Evolutionary conservation across 2,888 invertebrate genomes (phyloP), one percentile per base, ranked within the genome.

Genomic region (Dastarcus helophoroides): DNA sequence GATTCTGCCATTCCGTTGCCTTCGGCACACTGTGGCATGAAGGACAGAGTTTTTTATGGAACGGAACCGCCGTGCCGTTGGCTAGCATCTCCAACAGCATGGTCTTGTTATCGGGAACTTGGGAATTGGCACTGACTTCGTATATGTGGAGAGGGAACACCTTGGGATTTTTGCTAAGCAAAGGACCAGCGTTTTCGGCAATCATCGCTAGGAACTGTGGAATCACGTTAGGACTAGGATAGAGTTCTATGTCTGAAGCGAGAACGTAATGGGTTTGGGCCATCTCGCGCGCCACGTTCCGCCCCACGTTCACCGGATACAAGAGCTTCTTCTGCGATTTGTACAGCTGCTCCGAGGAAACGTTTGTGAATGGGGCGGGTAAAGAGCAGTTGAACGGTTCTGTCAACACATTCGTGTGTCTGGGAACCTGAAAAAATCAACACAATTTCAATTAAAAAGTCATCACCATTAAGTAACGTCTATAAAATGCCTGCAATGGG

Each of bases 131-230:
- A 54, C 78, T 79, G 36, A 91, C 81, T 66, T 91, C 91, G 58
- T 91, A 93, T 47, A 91, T 79, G 45, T 86, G 82, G 37, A 91
- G 66, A 2, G 89, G 86, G 61, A 82, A 91, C 33, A 91, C 88
- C 63, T 83, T 73, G 14, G 73, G 72, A 42, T 67, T 68, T 38
- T 65, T 65, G 33, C 65, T 62, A 29, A 62, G 57, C 26, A 83
- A 64, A 31, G 82, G 81, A 29, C 50, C 53, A 26, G 25, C 3
- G 46, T 80, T 79, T 46, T 75, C 71, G 13, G 79, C 76, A 41
- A 89, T 76, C 85, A 90, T 84, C 49, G 82, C 79, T 43, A 90
- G 67, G 63, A 91, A 90, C 54, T 78, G 73, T 13, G 73, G 71
- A 31, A 83, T 79, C 44, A 90, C 62, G 46, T 80, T 75, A 4